Evolutionary conservation across 2,797 vertebrate genomes (phyloP), one percentile per base, ranked within the genome.

Genomic region (Leuciscus waleckii): DNA sequence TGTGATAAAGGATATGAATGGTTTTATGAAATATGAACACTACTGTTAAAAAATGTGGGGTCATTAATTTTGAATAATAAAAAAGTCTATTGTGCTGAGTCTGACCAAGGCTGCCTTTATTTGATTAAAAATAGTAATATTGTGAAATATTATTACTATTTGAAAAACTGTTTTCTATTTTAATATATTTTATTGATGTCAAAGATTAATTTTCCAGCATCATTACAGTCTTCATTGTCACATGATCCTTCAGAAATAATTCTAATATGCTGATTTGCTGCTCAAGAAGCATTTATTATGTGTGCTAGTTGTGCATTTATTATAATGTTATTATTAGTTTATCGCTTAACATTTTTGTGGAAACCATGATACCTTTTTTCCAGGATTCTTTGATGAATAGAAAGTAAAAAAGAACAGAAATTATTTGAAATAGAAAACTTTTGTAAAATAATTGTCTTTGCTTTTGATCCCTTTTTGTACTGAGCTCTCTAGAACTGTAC

Each of bases 401-500:
- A 67, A 67, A 67, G 14, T 5, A 5, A 9, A 37, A 68, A 68
- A 21, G 17, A 37, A 11, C 65, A 58, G 23, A n/a, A 58, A n/a
- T n/a, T 2, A n/a, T 58, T 58, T 21, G 7, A 37, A 37, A 14
- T 37, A 5, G 16, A 21, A 35, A 35, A 19, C 7, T 32, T 67
- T 67, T 19, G 63, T 19, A 65, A 68, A 8, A 2, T 39, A 37
- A 68, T 2, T 19, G 17, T 10, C 8, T 35, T 67, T 68, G 35
- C 68, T 41, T 63, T 63, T 63, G 26, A 23, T 41, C 10, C 6
- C 5, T 41, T n/a, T 70, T 41, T 43, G n/a, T 7, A 63, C 23
- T 21, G 46, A 68, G 79, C 32, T 81, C 41, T 80, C 79, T 37
- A 23, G 16, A 51, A 35, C 74, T 73, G 54, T 39, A 54, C 67